phyloP scores from a whole-genome alignment of 2,888 invertebrate species.

The Ditula angustiorana region DNA sequence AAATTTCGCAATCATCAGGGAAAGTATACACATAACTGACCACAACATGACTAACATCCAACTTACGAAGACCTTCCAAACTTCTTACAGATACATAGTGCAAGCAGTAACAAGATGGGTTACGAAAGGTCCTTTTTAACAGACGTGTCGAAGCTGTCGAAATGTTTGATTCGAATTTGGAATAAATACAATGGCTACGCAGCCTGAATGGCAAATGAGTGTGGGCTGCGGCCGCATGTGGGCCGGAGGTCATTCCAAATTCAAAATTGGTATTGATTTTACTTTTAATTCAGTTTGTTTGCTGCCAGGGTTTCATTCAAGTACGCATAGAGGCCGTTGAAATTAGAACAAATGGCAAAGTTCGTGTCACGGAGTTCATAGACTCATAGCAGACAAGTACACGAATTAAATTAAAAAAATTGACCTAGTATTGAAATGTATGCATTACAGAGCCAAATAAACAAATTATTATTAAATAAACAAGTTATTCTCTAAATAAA shows the following conservation, averaged over 20 bases:
- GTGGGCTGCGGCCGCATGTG: conserved; percentile 76
- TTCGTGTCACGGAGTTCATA: too few relatives aligned
- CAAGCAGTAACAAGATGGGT: not conserved
- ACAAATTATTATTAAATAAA: too few relatives aligned
- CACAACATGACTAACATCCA: conserved; percentile 43
- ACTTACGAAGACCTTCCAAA: not conserved
- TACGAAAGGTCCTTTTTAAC: conserved; percentile 3
- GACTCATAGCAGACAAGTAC: too few relatives aligned
- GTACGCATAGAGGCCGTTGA: too few relatives aligned
- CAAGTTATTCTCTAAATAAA: too few relatives aligned
- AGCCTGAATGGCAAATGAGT: conserved; percentile 75
- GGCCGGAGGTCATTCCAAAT: conserved; percentile 75
- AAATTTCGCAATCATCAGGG: conserved; percentile 48
- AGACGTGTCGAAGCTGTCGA: conserved; percentile 56
- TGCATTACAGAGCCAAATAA: too few relatives aligned
- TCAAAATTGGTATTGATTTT: conserved; percentile 42
- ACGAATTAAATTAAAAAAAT: too few relatives aligned
- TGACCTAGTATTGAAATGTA: too few relatives aligned
- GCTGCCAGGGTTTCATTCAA: not conserved
- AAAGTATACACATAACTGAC: conserved; percentile 53
- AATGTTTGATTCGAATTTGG: conserved; percentile 67
- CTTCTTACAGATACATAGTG: not conserved
- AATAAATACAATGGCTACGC: conserved; percentile 80
- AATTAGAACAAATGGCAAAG: too few relatives aligned
- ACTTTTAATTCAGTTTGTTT: conserved; percentile 29